These are phyloP conservation scores for Pelodiscus sinensis DNA, from an alignment of 2,113 vertebrate genomes.

Conservation along the genomic window DNA sequence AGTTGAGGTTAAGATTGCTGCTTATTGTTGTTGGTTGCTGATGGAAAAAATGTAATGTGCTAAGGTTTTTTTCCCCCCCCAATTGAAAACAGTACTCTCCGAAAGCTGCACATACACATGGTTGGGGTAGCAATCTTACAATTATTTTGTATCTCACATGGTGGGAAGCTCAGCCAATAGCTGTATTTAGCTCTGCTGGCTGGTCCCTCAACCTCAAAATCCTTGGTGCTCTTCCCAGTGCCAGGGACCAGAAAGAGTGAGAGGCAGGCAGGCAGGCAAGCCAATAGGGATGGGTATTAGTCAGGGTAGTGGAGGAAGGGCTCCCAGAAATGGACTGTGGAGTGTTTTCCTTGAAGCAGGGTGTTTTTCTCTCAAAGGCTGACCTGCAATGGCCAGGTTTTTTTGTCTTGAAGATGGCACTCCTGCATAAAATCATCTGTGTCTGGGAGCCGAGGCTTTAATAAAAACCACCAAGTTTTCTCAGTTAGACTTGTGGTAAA, in stretches of 20 bases:
- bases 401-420: neutral
- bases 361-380: too few species aligned
- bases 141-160: neutral
- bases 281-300: neutral
- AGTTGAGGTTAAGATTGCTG: neutral
- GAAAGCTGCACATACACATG: neutral
- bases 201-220: neutral
- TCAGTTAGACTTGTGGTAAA: neutral
- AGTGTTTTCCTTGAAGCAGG: neutral
- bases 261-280: neutral
- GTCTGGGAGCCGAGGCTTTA: neutral
- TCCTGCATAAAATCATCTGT: neutral
- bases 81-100: neutral
- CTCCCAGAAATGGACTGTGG: neutral
- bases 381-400: neutral
- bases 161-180: neutral
- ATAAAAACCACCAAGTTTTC: neutral
- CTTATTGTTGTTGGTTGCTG: neutral
- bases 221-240: neutral
- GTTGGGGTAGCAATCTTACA: neutral
- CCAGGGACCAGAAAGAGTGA: neutral
- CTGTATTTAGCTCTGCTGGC: neutral
- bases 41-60: neutral
- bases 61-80: neutral
- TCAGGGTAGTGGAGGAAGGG: neutral